A percentile compares a stretch with the other conserved stretches of the same genome.
These are phyloP conservation scores for Rhamnusium bicolor DNA, from an alignment of 2,888 invertebrate species.

Conservation along the genomic window DNA sequence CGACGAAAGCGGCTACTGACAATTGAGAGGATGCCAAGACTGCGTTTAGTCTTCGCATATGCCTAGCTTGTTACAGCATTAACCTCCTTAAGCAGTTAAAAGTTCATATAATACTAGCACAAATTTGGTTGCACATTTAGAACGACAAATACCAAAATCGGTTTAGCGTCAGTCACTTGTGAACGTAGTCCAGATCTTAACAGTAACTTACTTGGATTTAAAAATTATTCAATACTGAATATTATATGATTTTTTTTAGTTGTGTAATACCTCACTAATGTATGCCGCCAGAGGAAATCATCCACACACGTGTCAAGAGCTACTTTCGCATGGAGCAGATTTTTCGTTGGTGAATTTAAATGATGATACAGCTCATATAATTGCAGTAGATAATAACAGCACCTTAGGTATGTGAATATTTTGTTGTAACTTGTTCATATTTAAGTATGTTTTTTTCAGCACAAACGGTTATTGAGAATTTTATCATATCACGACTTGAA, in stretches of 20 bases:
- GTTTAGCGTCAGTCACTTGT: too few relatives aligned
- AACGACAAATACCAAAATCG: too few relatives aligned
- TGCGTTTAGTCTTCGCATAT: too few relatives aligned
- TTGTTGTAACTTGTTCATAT: constrained; percentile 51
- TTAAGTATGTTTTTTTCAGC: constrained; percentile 68
- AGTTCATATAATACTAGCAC: too few relatives aligned
- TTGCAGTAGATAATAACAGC: constrained; percentile 80
- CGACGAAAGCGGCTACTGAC: too few relatives aligned
- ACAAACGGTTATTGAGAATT: constrained; percentile 85
- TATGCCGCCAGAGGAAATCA: constrained; percentile 93
- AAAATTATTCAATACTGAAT: too few relatives aligned
- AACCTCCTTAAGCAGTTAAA: too few relatives aligned
- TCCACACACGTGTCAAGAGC: constrained; percentile 89
- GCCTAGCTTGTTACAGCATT: too few relatives aligned
- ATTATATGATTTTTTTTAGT: constrained; percentile 72
- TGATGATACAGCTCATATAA: constrained; percentile 87
- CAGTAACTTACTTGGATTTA: too few relatives aligned
- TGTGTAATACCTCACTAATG: constrained; percentile 92
- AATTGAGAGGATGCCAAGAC: too few relatives aligned
- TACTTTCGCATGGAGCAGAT: constrained; percentile 86
- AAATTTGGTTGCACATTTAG: too few relatives aligned
- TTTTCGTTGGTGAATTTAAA: constrained; percentile 86
- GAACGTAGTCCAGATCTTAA: too few relatives aligned
- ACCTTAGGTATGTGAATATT: constrained; percentile 68
- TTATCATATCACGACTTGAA: constrained; percentile 71